Percentiles rank a stretch among this genome's conserved stretches.
Conservation (phyloP, 1,140 invertebrate genomes). For the Aphis craccivora region DNA sequence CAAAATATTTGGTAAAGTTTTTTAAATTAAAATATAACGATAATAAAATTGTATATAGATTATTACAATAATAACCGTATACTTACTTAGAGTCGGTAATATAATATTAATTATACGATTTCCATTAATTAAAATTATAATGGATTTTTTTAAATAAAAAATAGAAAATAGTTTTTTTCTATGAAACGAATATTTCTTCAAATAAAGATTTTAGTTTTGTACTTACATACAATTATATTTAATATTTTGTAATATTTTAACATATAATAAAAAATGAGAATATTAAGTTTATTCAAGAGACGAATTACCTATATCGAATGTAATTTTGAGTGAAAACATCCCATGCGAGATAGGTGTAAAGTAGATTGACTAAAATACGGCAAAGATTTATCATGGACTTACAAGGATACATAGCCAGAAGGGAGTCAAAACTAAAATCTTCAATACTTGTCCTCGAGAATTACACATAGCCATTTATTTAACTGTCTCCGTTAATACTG, state of each 20-base stretch:
- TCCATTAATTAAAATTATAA: background rate
- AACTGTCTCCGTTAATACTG: background rate
- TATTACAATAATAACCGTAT: background rate
- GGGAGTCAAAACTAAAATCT: background rate
- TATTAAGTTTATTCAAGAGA: background rate
- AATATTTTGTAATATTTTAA: background rate
- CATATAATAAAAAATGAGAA: background rate
- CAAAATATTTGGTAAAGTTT: background rate
- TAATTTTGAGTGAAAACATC: background rate
- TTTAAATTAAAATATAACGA: background rate
- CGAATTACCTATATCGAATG: background rate
- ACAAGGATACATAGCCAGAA: background rate
- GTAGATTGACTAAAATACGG: background rate
- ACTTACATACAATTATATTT: background rate
- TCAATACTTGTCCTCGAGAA: conserved; percentile 18
- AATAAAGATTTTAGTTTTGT: background rate
- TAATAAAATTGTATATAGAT: background rate
- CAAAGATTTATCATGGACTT: conserved; percentile 33
- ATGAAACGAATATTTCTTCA: background rate
- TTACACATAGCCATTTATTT: background rate
- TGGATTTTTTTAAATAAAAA: background rate
- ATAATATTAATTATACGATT: background rate
- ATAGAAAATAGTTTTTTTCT: background rate
- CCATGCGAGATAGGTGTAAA: background rate
- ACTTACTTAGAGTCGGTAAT: background rate